phyloP scores from a whole-genome alignment of 2,113 vertebrate genomes.

The Stictonetta naevosa region DNA sequence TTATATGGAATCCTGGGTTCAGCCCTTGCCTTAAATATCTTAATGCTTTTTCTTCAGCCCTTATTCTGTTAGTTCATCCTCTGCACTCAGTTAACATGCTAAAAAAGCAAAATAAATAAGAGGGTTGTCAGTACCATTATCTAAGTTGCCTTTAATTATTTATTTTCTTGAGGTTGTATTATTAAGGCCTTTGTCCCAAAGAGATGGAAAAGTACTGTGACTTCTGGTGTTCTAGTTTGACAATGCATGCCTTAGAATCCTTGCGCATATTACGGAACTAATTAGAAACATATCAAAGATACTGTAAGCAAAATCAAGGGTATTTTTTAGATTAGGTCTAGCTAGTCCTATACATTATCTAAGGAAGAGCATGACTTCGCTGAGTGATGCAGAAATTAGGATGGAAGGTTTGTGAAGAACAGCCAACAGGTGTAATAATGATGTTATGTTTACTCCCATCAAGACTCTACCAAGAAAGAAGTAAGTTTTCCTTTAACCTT shows the following conservation, averaged over 20 bases:
- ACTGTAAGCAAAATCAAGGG: background rate
- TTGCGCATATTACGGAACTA: background rate
- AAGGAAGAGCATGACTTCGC: background rate
- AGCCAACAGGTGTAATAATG: background rate
- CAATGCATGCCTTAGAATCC: background rate
- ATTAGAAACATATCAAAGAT: background rate
- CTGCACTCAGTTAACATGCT: background rate
- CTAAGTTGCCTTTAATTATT: background rate
- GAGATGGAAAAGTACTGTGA: background rate
- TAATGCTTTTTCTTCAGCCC: background rate
- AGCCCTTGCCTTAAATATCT: background rate
- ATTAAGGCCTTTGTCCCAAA: background rate
- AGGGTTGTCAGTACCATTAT: background rate
- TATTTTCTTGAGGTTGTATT: background rate
- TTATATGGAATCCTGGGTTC: slow-evolving; percentile 24
- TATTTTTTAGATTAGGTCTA: background rate
- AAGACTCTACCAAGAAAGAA: background rate
- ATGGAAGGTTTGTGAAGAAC: background rate
- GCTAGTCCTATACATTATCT: background rate
- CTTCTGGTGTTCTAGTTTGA: background rate
- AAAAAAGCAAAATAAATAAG: background rate
- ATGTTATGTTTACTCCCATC: background rate
- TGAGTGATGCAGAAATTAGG: background rate
- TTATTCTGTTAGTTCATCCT: background rate
- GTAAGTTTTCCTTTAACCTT: background rate